Percentiles rank a stretch among this genome's conserved stretches.
These are phyloP conservation scores for Emydura subglobosa DNA, from an alignment of 2,113 vertebrate genomes.

Conservation along the genomic window DNA sequence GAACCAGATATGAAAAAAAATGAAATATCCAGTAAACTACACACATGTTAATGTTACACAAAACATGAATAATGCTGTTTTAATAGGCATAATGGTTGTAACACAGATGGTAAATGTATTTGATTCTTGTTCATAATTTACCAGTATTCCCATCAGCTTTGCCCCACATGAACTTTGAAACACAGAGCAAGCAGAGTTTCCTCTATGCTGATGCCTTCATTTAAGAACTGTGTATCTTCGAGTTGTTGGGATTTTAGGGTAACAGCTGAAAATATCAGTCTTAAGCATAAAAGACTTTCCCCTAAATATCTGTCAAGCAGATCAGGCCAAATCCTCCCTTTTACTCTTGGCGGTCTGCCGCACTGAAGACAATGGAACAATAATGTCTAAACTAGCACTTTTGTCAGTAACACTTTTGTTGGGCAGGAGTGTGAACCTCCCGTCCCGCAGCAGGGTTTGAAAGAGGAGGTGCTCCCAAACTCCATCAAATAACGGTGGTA, in stretches of 20 bases:
- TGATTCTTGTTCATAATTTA: fast-evolving
- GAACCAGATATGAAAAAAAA: neutral
- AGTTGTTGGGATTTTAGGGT: neutral
- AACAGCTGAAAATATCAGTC: neutral
- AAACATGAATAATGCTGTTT: fast-evolving
- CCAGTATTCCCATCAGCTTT: fast-evolving
- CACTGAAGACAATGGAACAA: neutral
- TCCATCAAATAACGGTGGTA: neutral
- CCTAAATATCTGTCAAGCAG: neutral
- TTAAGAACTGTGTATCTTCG: neutral
- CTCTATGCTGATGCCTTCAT: fast-evolving
- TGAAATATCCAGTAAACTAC: neutral
- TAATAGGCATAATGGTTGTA: neutral
- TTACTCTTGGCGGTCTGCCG: neutral
- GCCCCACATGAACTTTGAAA: neutral
- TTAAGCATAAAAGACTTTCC: neutral
- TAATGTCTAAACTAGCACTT: too few species aligned
- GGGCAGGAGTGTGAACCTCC: too few species aligned
- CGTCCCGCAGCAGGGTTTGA: too few species aligned
- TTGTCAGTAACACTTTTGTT: too few species aligned
- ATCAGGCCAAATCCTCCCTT: neutral
- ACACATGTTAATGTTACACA: neutral
- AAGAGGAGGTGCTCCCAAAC: neutral
- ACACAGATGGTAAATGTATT: neutral
- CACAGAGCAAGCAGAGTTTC: fast-evolving